Evolutionary conservation across 2,888 invertebrate genomes (phyloP).

Genomic region (Microplitis manilae): DNA sequence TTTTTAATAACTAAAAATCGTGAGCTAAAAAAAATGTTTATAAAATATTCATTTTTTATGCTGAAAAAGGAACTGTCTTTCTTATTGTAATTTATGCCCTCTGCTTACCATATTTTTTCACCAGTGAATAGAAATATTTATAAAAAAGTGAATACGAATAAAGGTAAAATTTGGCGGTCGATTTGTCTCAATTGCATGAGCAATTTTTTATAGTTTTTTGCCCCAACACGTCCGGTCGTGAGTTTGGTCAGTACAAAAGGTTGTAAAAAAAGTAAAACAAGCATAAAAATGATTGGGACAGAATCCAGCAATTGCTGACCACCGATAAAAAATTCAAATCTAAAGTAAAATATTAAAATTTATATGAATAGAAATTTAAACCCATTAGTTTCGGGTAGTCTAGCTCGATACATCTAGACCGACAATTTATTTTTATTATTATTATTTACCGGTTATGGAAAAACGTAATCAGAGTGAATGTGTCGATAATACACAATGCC

Average conservation of each 20-base stretch:
- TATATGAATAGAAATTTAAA: not conserved
- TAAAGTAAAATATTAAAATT: not conserved
- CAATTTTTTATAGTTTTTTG: conserved; percentile 18
- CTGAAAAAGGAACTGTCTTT: not conserved
- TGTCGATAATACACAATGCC: not conserved
- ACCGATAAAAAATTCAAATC: not conserved
- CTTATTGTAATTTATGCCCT: not conserved
- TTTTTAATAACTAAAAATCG: not conserved
- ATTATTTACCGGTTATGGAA: not conserved
- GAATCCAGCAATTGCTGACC: not conserved
- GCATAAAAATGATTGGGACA: not conserved
- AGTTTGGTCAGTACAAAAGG: not conserved
- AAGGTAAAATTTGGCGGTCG: conserved; percentile 24
- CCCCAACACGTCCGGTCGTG: not conserved
- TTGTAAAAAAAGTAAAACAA: not conserved
- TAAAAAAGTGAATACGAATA: conserved; percentile 25
- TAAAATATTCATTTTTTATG: not conserved
- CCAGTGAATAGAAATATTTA: not conserved
- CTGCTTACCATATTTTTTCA: not conserved
- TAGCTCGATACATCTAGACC: not conserved
- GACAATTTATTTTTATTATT: not conserved
- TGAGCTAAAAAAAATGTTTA: not conserved
- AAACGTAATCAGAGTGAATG: not conserved
- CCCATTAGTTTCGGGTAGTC: not conserved
- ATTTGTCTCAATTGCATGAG: conserved; percentile 38